Percentiles rank a stretch among this genome's conserved stretches.
Evolutionary conservation across 2,113 vertebrate species (phyloP).

Genomic region (Theristicus caerulescens): DNA sequence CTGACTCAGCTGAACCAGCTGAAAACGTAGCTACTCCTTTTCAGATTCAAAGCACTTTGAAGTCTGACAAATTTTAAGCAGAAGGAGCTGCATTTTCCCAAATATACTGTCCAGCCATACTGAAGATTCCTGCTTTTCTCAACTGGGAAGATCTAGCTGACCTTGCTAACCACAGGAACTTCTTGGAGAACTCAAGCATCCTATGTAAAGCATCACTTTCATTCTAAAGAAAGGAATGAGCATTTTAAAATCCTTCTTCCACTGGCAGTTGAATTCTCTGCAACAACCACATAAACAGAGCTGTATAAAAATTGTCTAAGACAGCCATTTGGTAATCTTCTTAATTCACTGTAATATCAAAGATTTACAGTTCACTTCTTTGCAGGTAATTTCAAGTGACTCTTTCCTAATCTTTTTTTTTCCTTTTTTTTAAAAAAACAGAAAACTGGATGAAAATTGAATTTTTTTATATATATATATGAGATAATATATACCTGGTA

Average conservation of each 20-base stretch:
- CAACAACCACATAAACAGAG: background rate
- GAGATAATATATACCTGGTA: background rate
- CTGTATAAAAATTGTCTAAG: background rate
- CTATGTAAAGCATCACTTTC: background rate
- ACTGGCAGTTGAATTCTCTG: background rate
- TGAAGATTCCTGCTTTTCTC: background rate
- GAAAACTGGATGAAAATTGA: background rate
- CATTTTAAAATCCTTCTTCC: background rate
- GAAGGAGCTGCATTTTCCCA: background rate
- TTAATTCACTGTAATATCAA: background rate
- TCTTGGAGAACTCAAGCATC: background rate
- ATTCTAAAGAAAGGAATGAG: background rate
- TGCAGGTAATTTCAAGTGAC: background rate
- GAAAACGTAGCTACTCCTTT: background rate
- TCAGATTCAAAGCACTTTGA: background rate
- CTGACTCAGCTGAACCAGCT: background rate
- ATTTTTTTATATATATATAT: background rate
- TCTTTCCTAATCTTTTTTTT: background rate
- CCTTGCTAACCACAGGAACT: background rate
- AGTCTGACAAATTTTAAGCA: background rate
- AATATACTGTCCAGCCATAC: background rate
- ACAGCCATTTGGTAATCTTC: background rate
- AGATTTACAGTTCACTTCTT: background rate
- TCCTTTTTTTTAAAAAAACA: background rate
- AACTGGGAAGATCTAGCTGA: background rate